phyloP scores from a whole-genome alignment of 2,888 invertebrate genomes.

The Ophioninae sp. region DNA sequence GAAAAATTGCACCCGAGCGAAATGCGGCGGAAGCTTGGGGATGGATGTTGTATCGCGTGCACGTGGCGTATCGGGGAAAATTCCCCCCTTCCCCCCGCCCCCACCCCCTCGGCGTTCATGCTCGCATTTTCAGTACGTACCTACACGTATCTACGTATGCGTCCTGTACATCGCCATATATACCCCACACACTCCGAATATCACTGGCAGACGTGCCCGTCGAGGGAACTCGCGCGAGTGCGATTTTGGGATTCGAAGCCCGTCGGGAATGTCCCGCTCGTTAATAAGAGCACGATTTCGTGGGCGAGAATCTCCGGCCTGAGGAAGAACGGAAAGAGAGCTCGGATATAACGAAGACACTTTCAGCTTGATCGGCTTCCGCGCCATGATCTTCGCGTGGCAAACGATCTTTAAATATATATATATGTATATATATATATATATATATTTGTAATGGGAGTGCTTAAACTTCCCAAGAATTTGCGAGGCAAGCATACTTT shows the following conservation, averaged over 20 bases:
- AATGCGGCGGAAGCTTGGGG: neutral
- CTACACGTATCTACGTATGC: slow-evolving; percentile 14
- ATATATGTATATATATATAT: neutral
- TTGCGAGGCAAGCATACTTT: slow-evolving; percentile 74
- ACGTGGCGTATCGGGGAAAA: slow-evolving; percentile 56
- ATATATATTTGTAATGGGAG: too few species aligned
- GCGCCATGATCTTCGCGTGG: slow-evolving; percentile 43
- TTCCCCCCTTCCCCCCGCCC: too few species aligned
- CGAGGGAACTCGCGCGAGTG: slow-evolving; percentile 58
- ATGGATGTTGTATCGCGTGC: slow-evolving; percentile 16
- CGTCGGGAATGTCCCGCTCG: slow-evolving; percentile 78
- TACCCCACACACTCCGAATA: slow-evolving; percentile 23
- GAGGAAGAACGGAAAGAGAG: slow-evolving; percentile 35
- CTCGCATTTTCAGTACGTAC: too few species aligned
- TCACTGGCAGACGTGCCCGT: slow-evolving; percentile 36
- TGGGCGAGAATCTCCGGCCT: slow-evolving; percentile 60
- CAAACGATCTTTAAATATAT: slow-evolving; percentile 20
- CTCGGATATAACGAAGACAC: neutral
- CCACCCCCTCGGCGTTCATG: too few species aligned
- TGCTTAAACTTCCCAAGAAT: slow-evolving; percentile 73
- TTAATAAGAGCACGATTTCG: slow-evolving; percentile 75
- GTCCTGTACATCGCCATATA: neutral
- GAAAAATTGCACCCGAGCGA: neutral
- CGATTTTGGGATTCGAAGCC: slow-evolving; percentile 70
- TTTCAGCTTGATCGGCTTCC: slow-evolving; percentile 56